Evolutionary conservation across 2,113 vertebrate genomes (phyloP).

Genomic region (Lutjanus erythropterus): DNA sequence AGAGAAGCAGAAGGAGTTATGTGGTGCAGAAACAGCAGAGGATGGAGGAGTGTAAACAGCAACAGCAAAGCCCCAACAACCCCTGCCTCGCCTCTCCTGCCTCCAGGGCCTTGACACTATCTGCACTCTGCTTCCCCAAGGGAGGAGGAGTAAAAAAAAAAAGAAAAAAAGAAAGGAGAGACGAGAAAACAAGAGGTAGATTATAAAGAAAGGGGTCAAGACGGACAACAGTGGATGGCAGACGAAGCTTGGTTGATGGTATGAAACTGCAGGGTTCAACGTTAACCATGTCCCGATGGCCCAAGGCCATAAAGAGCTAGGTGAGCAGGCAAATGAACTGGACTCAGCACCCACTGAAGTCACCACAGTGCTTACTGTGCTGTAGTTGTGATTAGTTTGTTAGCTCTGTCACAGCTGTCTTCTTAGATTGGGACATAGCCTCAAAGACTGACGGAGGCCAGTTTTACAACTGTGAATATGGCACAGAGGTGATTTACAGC

Average conservation of each 20-base stretch:
- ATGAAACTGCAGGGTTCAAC: neutral
- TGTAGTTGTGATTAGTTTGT: too few species aligned
- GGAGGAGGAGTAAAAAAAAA: neutral
- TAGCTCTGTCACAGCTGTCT: too few species aligned
- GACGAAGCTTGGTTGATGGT: conserved; percentile 12
- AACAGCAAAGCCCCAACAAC: neutral
- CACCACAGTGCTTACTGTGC: too few species aligned
- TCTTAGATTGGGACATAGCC: too few species aligned
- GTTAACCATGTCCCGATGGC: too few species aligned
- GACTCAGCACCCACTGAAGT: too few species aligned
- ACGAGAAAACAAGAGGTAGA: neutral
- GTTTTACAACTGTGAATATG: too few species aligned
- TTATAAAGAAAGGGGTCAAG: neutral
- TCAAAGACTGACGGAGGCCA: too few species aligned
- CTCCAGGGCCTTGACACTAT: neutral
- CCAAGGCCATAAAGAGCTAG: too few species aligned
- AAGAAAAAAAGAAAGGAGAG: too few species aligned
- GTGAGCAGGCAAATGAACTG: too few species aligned
- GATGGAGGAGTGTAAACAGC: conserved; percentile 1
- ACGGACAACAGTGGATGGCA: neutral
- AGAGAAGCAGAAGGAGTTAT: conserved; percentile 5
- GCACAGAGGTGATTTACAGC: too few species aligned
- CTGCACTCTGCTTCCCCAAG: neutral
- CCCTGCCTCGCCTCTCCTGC: conserved; percentile 1
- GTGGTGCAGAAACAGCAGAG: conserved; percentile 1